Conservation (phyloP, 1,140 invertebrate genomes). For the Ips typographus region DNA sequence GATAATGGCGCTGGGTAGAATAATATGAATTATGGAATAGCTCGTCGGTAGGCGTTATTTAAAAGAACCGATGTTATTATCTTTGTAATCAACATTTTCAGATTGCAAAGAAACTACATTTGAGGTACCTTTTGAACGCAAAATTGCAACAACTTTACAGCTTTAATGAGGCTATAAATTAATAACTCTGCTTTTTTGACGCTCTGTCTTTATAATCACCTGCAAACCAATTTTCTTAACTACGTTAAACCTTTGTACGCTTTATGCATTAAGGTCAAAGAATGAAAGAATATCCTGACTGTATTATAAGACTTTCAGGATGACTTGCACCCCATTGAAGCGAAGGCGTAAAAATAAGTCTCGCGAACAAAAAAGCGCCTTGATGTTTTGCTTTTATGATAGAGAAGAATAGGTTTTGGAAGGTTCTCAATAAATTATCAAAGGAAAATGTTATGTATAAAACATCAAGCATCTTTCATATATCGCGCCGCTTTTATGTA, state of each 20-base stretch:
- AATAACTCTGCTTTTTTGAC: too few relatives aligned
- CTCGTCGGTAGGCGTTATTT: constrained; percentile 18
- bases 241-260: too few relatives aligned
- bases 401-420: constrained; percentile 10
- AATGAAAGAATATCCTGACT: not conserved
- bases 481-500: not conserved
- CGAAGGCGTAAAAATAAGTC: constrained; percentile 8
- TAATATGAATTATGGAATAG: constrained; percentile 33
- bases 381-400: not conserved
- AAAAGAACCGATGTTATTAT: constrained; percentile 23
- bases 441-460: constrained; percentile 9
- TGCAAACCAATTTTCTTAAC: too few relatives aligned
- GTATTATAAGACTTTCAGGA: not conserved
- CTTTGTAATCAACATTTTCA: constrained; percentile 23
- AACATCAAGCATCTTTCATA: constrained; percentile 13
- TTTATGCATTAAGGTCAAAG: too few relatives aligned
- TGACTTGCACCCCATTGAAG: not conserved
- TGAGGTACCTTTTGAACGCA: not conserved
- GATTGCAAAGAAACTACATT: constrained; percentile 4
- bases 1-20: constrained; percentile 19
- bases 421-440: constrained; percentile 13
- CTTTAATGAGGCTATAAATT: too few relatives aligned
- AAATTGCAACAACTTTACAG: not conserved
- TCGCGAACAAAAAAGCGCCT: constrained; percentile 2
- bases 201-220: too few relatives aligned